phyloP scores from a whole-genome alignment of 2,888 invertebrate species.

The Romanomermis culicivorax region DNA sequence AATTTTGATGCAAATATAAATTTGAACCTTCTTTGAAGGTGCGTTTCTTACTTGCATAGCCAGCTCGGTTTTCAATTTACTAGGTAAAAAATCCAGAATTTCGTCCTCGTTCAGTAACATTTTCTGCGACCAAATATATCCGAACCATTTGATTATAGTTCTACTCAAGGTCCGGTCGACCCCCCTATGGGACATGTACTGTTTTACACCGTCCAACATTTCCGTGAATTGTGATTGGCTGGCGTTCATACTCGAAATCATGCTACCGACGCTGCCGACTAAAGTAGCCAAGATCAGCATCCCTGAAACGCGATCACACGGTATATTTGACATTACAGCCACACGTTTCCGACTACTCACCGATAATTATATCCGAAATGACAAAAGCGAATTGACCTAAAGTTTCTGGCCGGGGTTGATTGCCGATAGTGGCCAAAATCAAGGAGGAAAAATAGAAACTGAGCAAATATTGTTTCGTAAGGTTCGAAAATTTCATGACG shows the following conservation, averaged over 20 bases:
- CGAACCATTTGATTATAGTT: not conserved
- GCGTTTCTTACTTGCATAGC: no score
- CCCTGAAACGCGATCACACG: no score
- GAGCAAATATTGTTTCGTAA: slow-evolving; percentile 60
- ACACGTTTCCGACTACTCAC: no score
- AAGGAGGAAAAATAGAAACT: slow-evolving; percentile 94
- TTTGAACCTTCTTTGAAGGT: no score
- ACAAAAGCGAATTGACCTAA: slow-evolving; percentile 77
- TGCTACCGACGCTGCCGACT: slow-evolving; percentile 58
- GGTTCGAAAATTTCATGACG: slow-evolving; percentile 28
- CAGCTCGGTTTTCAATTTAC: not conserved
- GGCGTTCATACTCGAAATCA: slow-evolving; percentile 73
- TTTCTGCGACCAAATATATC: not conserved
- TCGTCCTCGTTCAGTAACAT: not conserved
- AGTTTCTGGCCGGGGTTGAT: slow-evolving; percentile 63
- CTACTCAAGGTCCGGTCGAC: slow-evolving; percentile 30
- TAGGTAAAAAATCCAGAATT: not conserved
- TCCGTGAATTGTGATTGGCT: slow-evolving; percentile 79
- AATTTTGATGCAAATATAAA: no score
- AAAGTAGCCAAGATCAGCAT: slow-evolving; percentile 10
- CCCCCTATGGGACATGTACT: slow-evolving; percentile 36
- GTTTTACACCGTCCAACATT: slow-evolving; percentile 53
- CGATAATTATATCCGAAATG: slow-evolving; percentile 39
- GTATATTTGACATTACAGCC: no score
- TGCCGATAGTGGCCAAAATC: slow-evolving; percentile 79